phyloP scores from a whole-genome alignment of 2,797 vertebrate genomes.

The Lerista edwardsae region DNA sequence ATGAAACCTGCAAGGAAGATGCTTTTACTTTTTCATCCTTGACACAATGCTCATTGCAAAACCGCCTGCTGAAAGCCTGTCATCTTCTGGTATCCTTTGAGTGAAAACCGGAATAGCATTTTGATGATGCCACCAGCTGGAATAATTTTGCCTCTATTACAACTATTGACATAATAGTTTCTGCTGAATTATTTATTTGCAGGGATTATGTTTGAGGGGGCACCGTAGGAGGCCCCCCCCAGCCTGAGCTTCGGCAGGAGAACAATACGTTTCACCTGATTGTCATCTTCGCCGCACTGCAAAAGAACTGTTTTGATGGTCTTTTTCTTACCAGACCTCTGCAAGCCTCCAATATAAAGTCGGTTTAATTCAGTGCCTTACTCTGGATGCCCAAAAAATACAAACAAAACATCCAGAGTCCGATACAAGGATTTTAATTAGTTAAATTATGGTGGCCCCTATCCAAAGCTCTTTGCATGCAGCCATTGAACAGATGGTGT shows the following conservation, averaged over 20 bases:
- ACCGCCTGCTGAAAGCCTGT: constrained; percentile 1
- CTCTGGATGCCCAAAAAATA: not conserved
- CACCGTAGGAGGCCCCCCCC: not conserved
- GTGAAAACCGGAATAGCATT: not conserved
- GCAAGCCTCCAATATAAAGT: not conserved
- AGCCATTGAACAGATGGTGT: not conserved
- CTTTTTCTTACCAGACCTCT: not conserved
- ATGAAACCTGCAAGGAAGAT: not conserved
- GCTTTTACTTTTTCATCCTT: not conserved
- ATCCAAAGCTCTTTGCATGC: not conserved
- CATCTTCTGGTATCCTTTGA: not conserved
- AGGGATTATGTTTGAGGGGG: not conserved
- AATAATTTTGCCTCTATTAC: not conserved
- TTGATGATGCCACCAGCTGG: not conserved
- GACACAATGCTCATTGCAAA: not conserved
- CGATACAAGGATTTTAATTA: not conserved
- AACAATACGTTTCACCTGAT: not conserved
- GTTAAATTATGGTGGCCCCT: not conserved
- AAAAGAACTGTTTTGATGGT: not conserved
- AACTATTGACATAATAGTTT: not conserved
- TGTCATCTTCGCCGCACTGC: not conserved
- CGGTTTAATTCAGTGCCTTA: constrained; percentile 12
- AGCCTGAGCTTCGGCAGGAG: constrained; percentile 16
- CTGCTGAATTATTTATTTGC: not conserved
- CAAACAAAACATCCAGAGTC: not conserved